Evolutionary conservation across 2,888 invertebrate species (phyloP), one percentile per base, ranked within the genome.

Genomic region (Physocephala rufipes): DNA sequence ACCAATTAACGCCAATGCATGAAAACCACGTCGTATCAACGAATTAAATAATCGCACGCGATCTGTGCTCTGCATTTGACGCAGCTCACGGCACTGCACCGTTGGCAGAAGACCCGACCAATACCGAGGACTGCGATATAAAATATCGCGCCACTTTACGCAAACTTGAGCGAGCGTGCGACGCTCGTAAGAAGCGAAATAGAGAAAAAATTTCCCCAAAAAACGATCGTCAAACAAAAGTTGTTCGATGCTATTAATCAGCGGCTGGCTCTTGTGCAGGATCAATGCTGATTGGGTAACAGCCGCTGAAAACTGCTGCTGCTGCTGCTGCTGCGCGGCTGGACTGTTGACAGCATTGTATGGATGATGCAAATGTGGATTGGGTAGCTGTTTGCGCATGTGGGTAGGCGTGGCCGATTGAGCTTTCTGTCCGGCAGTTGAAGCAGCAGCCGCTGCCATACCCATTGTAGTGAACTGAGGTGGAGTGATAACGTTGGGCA

Each of bases 71-170:
- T 89, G 86, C 82, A 91, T 88, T 55, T 89, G 87, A 65, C 94
- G 89, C 74, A 94, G 87, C 80, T 96, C 95, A 65, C 95, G 91
- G 86, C 95, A 96, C 80, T 95, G 93, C 62, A 97, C 88, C 69
- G 94, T 93, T 0, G 96, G 95, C 78, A 94, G 88, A 68, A 96
- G 88, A 2, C 95, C 95, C 45, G 90, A 89, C 97, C 97, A 97
- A 87, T 92, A 95, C 67, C 92, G 89, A n/a, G 93, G 93, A 78
- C 93, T 91, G 71, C 95, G 90, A 87, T 97, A 97, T 70, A 97
- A 87, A 70, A 95, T 89, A 83, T 96, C 95, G 74, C 95, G 90
- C 97, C 97, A 97, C 82, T 91, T 89, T 74, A 90, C 89, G 87
- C 96, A 96, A 70, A 95, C 91, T 87, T 94, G 94, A 15, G 95